phyloP scores from a whole-genome alignment of 2,113 vertebrate genomes.

The Tyto alba region DNA sequence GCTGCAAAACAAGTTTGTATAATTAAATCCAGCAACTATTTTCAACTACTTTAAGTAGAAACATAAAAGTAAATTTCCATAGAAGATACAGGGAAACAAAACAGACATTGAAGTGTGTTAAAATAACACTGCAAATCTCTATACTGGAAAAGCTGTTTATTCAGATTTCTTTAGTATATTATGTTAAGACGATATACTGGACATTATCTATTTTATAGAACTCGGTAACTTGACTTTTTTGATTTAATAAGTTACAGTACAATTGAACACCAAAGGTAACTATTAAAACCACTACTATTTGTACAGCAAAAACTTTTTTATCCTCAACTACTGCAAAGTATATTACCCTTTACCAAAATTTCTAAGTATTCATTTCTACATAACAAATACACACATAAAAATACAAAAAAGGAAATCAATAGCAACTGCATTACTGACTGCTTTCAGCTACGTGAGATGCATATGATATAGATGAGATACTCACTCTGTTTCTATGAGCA shows the following conservation, averaged over 20 bases:
- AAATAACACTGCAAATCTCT: neutral
- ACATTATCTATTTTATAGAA: neutral
- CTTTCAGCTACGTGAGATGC: neutral
- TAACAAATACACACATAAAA: neutral
- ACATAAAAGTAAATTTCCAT: neutral
- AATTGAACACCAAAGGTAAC: neutral
- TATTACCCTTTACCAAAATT: neutral
- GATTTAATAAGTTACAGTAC: neutral
- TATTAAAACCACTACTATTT: neutral
- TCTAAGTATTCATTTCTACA: neutral
- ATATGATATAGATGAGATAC: neutral
- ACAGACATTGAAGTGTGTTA: neutral
- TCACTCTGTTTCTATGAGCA: constrained; percentile 95
- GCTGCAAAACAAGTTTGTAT: neutral
- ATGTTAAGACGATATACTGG: neutral
- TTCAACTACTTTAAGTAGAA: neutral
- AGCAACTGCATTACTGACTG: neutral
- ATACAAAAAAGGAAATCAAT: neutral
- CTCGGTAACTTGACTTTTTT: neutral
- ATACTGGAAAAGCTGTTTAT: neutral
- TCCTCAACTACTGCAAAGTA: neutral
- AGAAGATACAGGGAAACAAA: neutral
- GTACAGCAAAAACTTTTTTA: neutral
- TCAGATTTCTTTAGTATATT: neutral
- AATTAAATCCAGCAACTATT: neutral